A percentile compares a stretch with the other conserved stretches of the same genome.
These are phyloP conservation scores for Philypnodon macrostomus DNA, from an alignment of 2,797 vertebrate genomes.

Conservation along the genomic window DNA sequence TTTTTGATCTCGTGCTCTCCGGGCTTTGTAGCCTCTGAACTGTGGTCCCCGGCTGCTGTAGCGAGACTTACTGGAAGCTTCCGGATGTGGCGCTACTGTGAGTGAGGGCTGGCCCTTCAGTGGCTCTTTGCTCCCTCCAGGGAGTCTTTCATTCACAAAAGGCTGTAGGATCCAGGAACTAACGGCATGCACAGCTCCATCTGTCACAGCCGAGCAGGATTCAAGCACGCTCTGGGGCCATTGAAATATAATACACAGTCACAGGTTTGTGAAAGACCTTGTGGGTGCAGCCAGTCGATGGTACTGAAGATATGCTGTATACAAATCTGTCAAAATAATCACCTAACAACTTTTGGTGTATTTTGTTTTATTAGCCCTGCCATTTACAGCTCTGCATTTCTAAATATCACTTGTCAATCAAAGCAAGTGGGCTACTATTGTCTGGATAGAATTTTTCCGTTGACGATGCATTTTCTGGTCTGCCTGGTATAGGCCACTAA, in stretches of 20 bases:
- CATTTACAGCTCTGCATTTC: slow-evolving; percentile 35
- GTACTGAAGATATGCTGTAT: not conserved
- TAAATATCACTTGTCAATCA: slow-evolving; percentile 58
- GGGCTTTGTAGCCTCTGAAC: slow-evolving; percentile 20
- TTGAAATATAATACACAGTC: slow-evolving; percentile 21
- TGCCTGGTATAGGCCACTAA: too few relatives aligned
- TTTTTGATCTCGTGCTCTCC: slow-evolving; percentile 43
- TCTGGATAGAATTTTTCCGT: slow-evolving; percentile 41
- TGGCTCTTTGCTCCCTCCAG: slow-evolving; percentile 49
- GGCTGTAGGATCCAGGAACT: slow-evolving; percentile 43
- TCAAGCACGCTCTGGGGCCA: slow-evolving; percentile 25
- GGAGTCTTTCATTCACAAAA: slow-evolving; percentile 59
- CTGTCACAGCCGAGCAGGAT: slow-evolving; percentile 38
- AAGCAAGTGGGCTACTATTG: slow-evolving; percentile 29
- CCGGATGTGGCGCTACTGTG: slow-evolving; percentile 46
- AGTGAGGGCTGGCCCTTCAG: slow-evolving; percentile 52
- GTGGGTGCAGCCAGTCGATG: slow-evolving; percentile 4
- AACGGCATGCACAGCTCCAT: slow-evolving; percentile 47
- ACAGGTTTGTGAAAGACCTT: slow-evolving; percentile 22
- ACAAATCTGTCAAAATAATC: slow-evolving; percentile 6
- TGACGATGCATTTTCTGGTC: slow-evolving; percentile 9
- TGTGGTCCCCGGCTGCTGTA: slow-evolving; percentile 31
- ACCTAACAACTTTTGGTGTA: slow-evolving; percentile 27
- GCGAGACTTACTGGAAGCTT: slow-evolving; percentile 49
- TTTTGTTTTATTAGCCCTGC: slow-evolving; percentile 12